Base-by-base conservation (phyloP, 1,140 invertebrate genomes). In the Ostrea edulis region DNA sequence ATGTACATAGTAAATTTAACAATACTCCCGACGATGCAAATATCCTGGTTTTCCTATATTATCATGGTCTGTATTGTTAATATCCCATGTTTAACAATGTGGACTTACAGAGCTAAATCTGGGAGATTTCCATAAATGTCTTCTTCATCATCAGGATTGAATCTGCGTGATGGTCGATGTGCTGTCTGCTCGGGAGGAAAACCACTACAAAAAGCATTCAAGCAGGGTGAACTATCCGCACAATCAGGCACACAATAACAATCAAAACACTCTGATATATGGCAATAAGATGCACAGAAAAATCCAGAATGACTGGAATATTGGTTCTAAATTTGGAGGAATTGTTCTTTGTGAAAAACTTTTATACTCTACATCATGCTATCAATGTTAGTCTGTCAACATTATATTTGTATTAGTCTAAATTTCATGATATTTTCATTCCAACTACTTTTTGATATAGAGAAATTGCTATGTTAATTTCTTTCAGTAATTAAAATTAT, bases 51-150 rank as follows among this genome's bases (percentile, higher is more conserved):
- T 44, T 44, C 35, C 35, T 44, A 44, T 44, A 5, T 44, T n/a
- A 5, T 5, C 5, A 44, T 44, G 5, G 35, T 44, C 35, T 44
- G 35, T 44, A 44, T 44, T 44, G 35, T 44, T 44, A 44, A 44
- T 44, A 44, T 44, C 35, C 35, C 35, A 44, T 44, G 35, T 44
- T 44, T 44, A 44, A 44, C 35, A 2, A 2, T 44, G 35, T 44
- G 65, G 90, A 94, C 93, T 95, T 91, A 95, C 95, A 95, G 93
- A 11, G 95, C 95, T 88, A 96, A 90, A 81, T 96, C 95, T 87
- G 95, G 95, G 8, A 96, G 91, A 86, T 95, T 95, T 82, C 95
- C 93, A 91, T 96, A 96, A 84, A 96, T 96, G 90, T 96, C 95
- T 85, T 94, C 93, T 55, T 96, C 95, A 86, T 96, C 94, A n/a